These are phyloP conservation scores for Acrocephalus scirpaceus DNA, from an alignment of 2,797 vertebrate genomes.

Conservation along the genomic window DNA sequence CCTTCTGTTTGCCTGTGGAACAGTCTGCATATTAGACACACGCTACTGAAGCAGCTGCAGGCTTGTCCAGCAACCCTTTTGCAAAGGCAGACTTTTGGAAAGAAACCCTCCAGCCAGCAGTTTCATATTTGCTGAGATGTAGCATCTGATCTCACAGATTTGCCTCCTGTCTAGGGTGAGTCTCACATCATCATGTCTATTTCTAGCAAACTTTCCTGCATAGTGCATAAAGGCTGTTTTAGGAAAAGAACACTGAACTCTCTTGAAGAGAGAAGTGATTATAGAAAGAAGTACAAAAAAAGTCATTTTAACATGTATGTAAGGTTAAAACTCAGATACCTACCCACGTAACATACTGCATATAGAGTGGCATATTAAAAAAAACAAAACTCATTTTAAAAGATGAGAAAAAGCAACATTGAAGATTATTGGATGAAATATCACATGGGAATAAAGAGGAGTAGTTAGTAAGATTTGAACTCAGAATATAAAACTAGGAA, in stretches of 20 bases:
- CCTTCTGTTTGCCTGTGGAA: background rate
- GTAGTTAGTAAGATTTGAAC: background rate
- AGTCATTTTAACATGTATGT: background rate
- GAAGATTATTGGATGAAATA: background rate
- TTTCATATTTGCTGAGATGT: background rate
- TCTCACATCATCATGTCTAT: background rate
- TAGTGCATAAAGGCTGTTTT: background rate
- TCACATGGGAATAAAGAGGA: background rate
- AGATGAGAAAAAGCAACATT: background rate
- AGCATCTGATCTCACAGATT: background rate
- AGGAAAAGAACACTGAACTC: background rate
- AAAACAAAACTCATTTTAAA: background rate
- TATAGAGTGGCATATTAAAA: background rate
- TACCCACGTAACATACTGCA: background rate
- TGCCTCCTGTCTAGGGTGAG: background rate
- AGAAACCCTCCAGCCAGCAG: background rate
- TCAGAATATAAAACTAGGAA: background rate
- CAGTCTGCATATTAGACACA: accelerated
- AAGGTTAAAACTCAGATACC: background rate
- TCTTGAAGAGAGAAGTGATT: background rate
- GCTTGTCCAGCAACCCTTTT: background rate
- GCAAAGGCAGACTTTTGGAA: background rate
- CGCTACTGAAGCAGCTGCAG: background rate
- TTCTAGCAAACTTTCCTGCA: background rate
- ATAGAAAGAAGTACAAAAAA: background rate